Base-by-base conservation (phyloP, 2,113 vertebrate species). In the Thamnaconus septentrionalis region DNA sequence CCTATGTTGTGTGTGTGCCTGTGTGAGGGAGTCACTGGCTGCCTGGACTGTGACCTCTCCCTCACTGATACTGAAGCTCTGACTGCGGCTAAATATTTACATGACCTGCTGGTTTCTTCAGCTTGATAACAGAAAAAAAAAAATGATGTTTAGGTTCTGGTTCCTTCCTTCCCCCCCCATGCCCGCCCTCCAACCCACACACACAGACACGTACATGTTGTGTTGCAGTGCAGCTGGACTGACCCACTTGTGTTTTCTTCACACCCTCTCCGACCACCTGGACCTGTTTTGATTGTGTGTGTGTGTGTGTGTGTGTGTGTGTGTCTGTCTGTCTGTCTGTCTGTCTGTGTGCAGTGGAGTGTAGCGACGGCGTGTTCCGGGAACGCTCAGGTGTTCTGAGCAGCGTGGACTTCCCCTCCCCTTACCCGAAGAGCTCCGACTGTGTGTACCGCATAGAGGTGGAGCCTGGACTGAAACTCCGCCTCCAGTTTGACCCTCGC, bases 391-490 rank as follows among this genome's bases (percentile, higher is more conserved):
- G 97, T 0, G 67, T 91, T 40, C 79, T 99, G 61, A 86, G 90
- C 83, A 98, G 95, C 0, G 80, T 93, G 0, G 94, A 98, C 75
- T 98, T 94, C 61, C 96, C 97, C 1, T 90, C 88, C 60, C 84
- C 96, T 0, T 98, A 98, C 57, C 96, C 97, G 5, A 98, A 97
- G 80, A 97, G 95, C 69, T 96, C 95, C 0, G 93, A 97, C 58
- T 99, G 97, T 57, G 73, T 84, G 3, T 96, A 97, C 79, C 88
- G 87, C 1, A 94, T 99, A 0, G 86, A 94, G 68, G 90, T 96
- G 80, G 94, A 96, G 56, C 91, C 94, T 0, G 97, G 97, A 0
- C 94, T 97, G 76, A 90, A 84, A 68, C 78, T 98, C 77, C 93
- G 78, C 47, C 88, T 99, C 62, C 91, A 91, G 53, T 99, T 99